phyloP scores from a whole-genome alignment of 2,113 vertebrate genomes.

The Rynchops niger region DNA sequence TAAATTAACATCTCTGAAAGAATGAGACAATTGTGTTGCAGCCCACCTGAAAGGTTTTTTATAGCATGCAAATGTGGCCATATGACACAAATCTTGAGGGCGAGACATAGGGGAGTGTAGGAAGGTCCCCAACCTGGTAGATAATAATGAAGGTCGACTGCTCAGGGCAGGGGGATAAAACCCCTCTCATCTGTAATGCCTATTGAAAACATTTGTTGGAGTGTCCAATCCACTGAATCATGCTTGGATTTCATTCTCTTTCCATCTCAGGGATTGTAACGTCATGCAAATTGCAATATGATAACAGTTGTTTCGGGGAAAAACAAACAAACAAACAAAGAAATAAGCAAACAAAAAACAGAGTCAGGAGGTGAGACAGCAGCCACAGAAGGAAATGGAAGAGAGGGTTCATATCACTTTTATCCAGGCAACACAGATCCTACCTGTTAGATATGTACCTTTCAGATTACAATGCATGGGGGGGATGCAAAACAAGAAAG shows the following conservation, averaged over 20 bases:
- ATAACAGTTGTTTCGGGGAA: background rate
- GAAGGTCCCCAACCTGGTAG: background rate
- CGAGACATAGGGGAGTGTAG: rapidly evolving
- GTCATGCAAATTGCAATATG: background rate
- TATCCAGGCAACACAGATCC: background rate
- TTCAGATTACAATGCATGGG: background rate
- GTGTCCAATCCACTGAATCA: background rate
- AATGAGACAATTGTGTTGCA: background rate
- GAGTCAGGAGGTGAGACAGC: background rate
- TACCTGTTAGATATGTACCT: background rate
- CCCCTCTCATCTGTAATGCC: background rate
- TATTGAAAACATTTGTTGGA: background rate
- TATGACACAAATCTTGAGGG: background rate
- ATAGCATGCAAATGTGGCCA: background rate
- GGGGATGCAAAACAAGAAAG: background rate
- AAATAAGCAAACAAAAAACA: background rate
- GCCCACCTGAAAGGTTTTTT: background rate
- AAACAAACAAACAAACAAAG: background rate
- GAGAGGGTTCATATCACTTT: background rate
- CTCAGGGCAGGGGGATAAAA: background rate
- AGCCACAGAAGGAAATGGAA: background rate
- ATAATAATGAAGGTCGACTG: background rate
- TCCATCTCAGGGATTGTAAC: background rate
- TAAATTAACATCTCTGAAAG: background rate
- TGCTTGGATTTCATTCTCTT: background rate